phyloP scores from a whole-genome alignment of 2,797 vertebrate genomes.

The Steatocranus sp. region DNA sequence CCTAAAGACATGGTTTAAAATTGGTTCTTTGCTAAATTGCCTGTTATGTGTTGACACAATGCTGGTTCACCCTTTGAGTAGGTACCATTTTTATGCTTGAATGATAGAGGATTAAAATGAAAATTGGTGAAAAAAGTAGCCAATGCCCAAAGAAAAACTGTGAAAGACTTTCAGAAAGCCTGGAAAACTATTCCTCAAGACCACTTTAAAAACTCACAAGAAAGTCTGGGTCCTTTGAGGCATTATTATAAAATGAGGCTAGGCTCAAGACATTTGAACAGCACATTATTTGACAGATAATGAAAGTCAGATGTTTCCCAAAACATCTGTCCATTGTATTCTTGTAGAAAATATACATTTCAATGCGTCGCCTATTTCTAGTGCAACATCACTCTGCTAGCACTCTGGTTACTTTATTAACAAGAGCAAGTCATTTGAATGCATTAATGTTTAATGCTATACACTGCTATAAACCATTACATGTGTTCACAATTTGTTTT shows the following conservation, averaged over 20 bases:
- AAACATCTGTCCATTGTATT: not conserved
- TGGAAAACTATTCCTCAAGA: not conserved
- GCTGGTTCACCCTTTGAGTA: not conserved
- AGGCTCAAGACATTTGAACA: not conserved
- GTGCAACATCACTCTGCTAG: not conserved
- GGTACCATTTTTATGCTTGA: not conserved
- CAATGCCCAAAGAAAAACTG: not conserved
- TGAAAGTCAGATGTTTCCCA: not conserved
- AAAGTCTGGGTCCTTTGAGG: not conserved
- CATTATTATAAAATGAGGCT: not conserved
- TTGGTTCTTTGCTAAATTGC: not conserved
- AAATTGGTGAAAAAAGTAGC: not conserved
- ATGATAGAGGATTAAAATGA: not conserved
- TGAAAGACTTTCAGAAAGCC: not conserved
- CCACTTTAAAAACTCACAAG: not conserved
- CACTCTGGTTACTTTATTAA: not conserved
- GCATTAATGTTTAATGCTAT: not conserved
- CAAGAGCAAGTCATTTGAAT: not conserved
- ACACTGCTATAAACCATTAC: not conserved
- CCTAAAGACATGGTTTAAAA: not conserved
- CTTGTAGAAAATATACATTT: not conserved
- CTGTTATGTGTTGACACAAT: not conserved
- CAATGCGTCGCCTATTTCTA: not conserved
- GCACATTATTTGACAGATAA: not conserved
- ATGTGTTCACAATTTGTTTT: not conserved